Evolutionary conservation across 2,797 vertebrate genomes (phyloP).

Genomic region (Petrocephalus schoutedeni): DNA sequence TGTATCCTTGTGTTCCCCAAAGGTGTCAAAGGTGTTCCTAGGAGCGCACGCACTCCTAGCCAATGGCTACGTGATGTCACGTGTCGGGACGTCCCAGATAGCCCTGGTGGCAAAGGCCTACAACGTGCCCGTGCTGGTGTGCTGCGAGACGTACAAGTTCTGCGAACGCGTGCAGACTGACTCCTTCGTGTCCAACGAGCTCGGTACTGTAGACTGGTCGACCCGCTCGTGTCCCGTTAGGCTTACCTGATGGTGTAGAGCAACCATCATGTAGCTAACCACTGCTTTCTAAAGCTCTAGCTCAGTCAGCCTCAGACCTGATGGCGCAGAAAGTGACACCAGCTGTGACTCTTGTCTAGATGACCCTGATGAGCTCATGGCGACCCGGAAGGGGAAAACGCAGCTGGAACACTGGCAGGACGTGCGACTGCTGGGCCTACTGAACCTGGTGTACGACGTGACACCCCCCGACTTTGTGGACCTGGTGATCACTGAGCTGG

Average conservation of each 20-base stretch:
- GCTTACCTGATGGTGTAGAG: neutral
- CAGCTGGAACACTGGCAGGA: slow-evolving; percentile 78
- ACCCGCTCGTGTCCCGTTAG: neutral
- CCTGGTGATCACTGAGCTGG: slow-evolving; percentile 94
- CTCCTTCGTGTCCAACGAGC: slow-evolving; percentile 95
- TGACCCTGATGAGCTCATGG: slow-evolving; percentile 84
- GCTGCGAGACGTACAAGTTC: slow-evolving; percentile 99
- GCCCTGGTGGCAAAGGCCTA: slow-evolving; percentile 88
- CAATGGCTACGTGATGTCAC: slow-evolving; percentile 96
- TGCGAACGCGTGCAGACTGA: slow-evolving; percentile 96
- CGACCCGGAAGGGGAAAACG: slow-evolving; percentile 67
- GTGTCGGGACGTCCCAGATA: slow-evolving; percentile 90
- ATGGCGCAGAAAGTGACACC: neutral
- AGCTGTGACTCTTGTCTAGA: slow-evolving; percentile 52
- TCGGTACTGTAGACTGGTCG: slow-evolving; percentile 64
- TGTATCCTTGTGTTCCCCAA: neutral
- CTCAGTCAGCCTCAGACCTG: neutral
- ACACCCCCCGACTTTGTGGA: slow-evolving; percentile 94
- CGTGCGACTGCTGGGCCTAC: slow-evolving; percentile 70
- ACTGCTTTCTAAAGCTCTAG: neutral
- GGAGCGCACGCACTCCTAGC: slow-evolving; percentile 91
- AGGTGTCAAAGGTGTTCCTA: slow-evolving; percentile 96
- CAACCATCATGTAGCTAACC: neutral
- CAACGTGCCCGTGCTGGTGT: slow-evolving; percentile 93
- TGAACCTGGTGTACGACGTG: slow-evolving; percentile 94